Evolutionary conservation across 2,888 invertebrate genomes (phyloP).

Genomic region (Sesia bembeciformis): DNA sequence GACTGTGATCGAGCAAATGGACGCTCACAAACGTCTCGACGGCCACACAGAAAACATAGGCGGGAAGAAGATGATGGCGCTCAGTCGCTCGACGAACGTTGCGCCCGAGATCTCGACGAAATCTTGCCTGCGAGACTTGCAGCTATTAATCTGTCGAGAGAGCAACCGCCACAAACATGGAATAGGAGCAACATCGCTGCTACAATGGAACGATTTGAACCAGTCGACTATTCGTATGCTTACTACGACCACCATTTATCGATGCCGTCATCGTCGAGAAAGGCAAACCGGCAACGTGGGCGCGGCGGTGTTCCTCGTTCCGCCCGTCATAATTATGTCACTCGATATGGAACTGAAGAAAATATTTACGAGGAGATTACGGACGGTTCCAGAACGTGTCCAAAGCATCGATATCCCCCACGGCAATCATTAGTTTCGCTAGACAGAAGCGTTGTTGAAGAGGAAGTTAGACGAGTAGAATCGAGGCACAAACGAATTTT

Average conservation of each 20-base stretch:
- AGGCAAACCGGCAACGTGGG: slow-evolving; percentile 58
- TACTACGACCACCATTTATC: slow-evolving; percentile 86
- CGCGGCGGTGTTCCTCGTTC: slow-evolving; percentile 54
- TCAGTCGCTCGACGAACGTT: slow-evolving; percentile 62
- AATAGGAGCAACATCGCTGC: slow-evolving; percentile 77
- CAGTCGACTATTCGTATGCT: slow-evolving; percentile 87
- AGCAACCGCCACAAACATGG: slow-evolving; percentile 70
- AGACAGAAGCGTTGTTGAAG: slow-evolving; percentile 83
- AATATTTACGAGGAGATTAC: slow-evolving; percentile 88
- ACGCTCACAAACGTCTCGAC: slow-evolving; percentile 54
- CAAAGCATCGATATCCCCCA: slow-evolving; percentile 63
- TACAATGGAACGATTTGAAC: slow-evolving; percentile 78
- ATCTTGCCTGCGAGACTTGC: slow-evolving; percentile 67
- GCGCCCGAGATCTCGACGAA: slow-evolving; percentile 66
- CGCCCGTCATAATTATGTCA: slow-evolving; percentile 81
- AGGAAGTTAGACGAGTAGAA: slow-evolving; percentile 88
- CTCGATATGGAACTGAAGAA: slow-evolving; percentile 88
- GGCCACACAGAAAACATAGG: slow-evolving; percentile 50
- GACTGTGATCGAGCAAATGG: slow-evolving; percentile 52
- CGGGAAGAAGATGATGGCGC: slow-evolving; percentile 63
- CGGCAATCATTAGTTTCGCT: slow-evolving; percentile 79
- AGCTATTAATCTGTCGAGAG: slow-evolving; percentile 58
- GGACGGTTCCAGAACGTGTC: slow-evolving; percentile 73
- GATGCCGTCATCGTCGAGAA: slow-evolving; percentile 70
- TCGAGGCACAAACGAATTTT: slow-evolving; percentile 87